These are phyloP conservation scores for Caenorhabditis panamensis DNA, from an alignment of 2,888 invertebrate species.

Conservation along the genomic window DNA sequence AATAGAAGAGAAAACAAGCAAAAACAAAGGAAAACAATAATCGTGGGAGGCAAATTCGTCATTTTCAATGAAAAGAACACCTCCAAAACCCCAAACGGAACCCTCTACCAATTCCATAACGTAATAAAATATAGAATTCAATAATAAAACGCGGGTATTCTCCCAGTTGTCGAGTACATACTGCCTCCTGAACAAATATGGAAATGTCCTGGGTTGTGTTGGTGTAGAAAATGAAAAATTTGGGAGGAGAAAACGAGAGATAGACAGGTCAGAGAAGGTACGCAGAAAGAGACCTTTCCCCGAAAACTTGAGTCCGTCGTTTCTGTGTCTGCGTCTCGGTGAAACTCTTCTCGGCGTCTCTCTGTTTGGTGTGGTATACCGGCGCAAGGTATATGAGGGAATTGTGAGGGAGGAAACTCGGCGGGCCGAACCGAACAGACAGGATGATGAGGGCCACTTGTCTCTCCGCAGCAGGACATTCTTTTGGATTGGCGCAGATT, in stretches of 20 bases:
- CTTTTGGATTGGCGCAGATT: too few species aligned
- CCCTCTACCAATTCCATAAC: too few species aligned
- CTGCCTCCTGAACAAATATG: not conserved
- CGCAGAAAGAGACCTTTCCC: not conserved
- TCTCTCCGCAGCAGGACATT: too few species aligned
- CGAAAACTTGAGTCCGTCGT: conserved; percentile 1
- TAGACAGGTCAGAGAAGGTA: conserved; percentile 11
- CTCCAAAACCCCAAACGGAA: too few species aligned
- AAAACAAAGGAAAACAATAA: too few species aligned
- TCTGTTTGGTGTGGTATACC: not conserved
- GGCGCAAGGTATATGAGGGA: not conserved
- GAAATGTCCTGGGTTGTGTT: not conserved
- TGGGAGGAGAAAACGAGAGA: conserved; percentile 15
- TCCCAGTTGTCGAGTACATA: too few species aligned
- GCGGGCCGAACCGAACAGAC: too few species aligned
- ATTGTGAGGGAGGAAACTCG: not conserved
- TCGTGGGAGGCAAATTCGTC: too few species aligned
- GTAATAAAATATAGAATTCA: too few species aligned
- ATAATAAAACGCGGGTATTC: too few species aligned
- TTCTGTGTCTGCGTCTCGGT: conserved; percentile 4
- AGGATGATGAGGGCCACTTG: conserved; percentile 2
- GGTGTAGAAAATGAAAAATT: not conserved
- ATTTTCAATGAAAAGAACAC: too few species aligned
- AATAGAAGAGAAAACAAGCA: too few species aligned
- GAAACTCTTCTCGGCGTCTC: not conserved